Percentiles rank a stretch among this genome's conserved stretches.
phyloP scores from a whole-genome alignment of 1,140 invertebrate genomes.

The Polyergus mexicanus region DNA sequence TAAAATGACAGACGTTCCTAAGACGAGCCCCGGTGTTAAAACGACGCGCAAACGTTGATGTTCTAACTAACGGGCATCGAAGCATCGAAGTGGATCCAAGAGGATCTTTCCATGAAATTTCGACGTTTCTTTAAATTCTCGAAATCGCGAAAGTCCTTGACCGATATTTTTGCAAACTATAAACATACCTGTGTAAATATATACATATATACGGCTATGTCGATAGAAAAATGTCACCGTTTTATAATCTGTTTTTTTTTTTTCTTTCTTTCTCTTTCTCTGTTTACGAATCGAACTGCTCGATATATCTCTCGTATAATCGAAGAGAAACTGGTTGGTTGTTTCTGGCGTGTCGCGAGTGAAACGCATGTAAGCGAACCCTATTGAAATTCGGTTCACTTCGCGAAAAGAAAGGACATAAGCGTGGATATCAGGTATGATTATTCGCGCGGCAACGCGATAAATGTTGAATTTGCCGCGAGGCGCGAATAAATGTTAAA shows the following conservation, averaged over 20 bases:
- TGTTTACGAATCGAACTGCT: slow-evolving; percentile 4
- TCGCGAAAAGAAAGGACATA: slow-evolving; percentile 28
- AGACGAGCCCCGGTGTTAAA: neutral
- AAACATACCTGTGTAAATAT: neutral
- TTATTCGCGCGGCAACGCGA: slow-evolving; percentile 1
- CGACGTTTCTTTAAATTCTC: neutral
- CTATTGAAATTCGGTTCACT: slow-evolving; percentile 49
- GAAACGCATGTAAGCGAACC: slow-evolving; percentile 38
- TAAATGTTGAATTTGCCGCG: neutral
- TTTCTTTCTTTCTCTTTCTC: no score
- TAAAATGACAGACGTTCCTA: neutral
- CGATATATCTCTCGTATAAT: slow-evolving; percentile 36
- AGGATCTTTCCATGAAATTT: neutral
- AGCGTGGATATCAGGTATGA: neutral
- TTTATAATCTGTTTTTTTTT: neutral
- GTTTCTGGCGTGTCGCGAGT: slow-evolving; percentile 16
- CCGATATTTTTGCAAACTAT: slow-evolving; percentile 16
- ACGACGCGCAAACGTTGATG: neutral
- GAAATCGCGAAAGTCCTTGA: slow-evolving; percentile 26
- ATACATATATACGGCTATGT: neutral
- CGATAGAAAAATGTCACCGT: slow-evolving; percentile 10
- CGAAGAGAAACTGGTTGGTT: slow-evolving; percentile 52
- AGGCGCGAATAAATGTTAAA: no score
- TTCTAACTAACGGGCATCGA: neutral
- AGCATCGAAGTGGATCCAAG: neutral